A percentile compares a stretch with the other conserved stretches of the same genome.
Conservation (phyloP, 2,113 vertebrate genomes). For the Neogale vison region DNA sequence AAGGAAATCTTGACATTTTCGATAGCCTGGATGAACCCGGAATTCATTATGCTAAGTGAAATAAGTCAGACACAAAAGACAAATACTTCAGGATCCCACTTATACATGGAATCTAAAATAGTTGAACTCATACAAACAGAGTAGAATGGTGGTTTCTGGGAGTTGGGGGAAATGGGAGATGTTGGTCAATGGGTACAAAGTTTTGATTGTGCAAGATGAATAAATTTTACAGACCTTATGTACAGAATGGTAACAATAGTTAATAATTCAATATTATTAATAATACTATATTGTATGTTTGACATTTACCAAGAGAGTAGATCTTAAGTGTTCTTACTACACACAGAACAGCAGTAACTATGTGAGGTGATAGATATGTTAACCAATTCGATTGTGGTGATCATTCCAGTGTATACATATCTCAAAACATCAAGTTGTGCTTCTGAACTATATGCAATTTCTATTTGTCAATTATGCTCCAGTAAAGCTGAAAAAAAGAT, state of each 20-base stretch:
- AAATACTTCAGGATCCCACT: not conserved
- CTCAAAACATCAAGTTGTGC: not conserved
- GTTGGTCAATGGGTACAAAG: not conserved
- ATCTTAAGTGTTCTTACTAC: not conserved
- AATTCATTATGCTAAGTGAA: not conserved
- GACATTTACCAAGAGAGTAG: not conserved
- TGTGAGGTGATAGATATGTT: not conserved
- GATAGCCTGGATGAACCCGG: not conserved
- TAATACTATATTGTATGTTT: not conserved
- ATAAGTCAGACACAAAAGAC: not conserved
- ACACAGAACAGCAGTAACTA: not conserved
- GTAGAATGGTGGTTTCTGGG: not conserved
- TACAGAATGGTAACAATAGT: not conserved
- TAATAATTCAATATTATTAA: not conserved
- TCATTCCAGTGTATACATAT: not conserved
- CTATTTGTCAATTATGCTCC: not conserved
- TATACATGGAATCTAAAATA: not conserved
- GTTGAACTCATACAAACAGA: not conserved
- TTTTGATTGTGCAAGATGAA: not conserved
- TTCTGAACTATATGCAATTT: not conserved
- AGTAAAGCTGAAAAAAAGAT: not conserved
- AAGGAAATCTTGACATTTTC: not conserved
- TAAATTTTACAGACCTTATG: not conserved
- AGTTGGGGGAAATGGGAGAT: not conserved
- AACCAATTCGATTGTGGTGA: not conserved